phyloP scores from a whole-genome alignment of 1,140 invertebrate genomes.

The Halictus rubicundus region DNA sequence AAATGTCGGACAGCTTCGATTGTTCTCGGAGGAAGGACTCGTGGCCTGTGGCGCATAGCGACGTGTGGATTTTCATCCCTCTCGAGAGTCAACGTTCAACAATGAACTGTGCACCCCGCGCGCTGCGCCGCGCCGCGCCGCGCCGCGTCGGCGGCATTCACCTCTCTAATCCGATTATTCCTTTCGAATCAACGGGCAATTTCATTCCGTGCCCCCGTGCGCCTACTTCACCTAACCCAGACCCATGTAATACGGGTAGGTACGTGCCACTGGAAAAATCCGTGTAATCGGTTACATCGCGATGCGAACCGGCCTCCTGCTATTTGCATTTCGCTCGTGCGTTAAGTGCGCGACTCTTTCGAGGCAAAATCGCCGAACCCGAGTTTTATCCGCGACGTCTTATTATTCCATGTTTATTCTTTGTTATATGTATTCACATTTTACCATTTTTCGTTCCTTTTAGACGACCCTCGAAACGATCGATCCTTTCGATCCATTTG shows the following conservation, averaged over 20 bases:
- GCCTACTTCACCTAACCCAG: constrained; percentile 23
- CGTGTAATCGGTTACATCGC: constrained; percentile 31
- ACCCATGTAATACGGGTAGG: constrained; percentile 38
- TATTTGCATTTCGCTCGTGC: constrained; percentile 13
- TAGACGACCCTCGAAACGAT: too few species aligned
- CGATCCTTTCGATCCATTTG: too few species aligned
- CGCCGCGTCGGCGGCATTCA: constrained; percentile 56
- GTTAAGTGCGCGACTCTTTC: background rate
- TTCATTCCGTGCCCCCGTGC: constrained; percentile 23
- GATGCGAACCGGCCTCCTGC: background rate
- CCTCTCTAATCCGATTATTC: constrained; percentile 71
- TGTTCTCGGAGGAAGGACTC: constrained; percentile 29
- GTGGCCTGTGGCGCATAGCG: constrained; percentile 19
- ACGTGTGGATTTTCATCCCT: constrained; percentile 64
- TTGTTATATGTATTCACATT: too few species aligned
- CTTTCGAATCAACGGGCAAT: constrained; percentile 65
- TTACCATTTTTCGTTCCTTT: too few species aligned
- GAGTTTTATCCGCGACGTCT: too few species aligned
- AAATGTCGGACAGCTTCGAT: constrained; percentile 45
- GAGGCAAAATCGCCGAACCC: too few species aligned
- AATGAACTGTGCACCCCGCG: constrained; percentile 54
- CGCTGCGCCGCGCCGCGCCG: constrained; percentile 43
- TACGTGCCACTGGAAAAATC: constrained; percentile 20
- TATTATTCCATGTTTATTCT: too few species aligned
- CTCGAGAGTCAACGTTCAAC: constrained; percentile 63